phyloP scores from a whole-genome alignment of 2,113 vertebrate species.

The Clupea harengus region DNA sequence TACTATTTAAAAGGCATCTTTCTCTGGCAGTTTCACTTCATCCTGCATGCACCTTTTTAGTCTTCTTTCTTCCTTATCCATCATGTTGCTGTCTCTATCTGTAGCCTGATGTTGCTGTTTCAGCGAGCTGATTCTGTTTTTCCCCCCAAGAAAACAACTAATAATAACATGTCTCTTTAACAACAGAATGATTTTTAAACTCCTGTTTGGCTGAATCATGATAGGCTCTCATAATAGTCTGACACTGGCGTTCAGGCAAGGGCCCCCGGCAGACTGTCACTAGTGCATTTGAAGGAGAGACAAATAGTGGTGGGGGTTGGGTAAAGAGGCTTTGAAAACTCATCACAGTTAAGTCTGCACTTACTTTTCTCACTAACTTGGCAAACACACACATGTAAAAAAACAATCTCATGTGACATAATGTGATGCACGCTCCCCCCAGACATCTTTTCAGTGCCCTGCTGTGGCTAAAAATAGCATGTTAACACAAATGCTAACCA shows the following conservation, averaged over 20 bases:
- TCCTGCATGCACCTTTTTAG: not conserved
- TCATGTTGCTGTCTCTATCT: not conserved
- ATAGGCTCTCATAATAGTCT: not conserved
- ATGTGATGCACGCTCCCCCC: constrained; percentile 19
- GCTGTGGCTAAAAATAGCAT: constrained; percentile 50
- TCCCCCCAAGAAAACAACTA: not conserved
- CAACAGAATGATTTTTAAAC: not conserved
- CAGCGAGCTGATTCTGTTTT: not conserved
- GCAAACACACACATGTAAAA: not conserved
- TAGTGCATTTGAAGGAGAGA: not conserved
- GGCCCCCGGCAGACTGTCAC: not conserved
- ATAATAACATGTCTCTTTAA: not conserved
- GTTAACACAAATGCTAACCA: constrained; percentile 26
- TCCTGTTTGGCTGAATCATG: not conserved
- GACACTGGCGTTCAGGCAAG: not conserved
- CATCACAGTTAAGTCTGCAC: not conserved
- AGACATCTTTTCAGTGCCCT: constrained; percentile 33
- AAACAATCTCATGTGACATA: constrained; percentile 37
- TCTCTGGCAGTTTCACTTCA: not conserved
- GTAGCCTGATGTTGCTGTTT: not conserved
- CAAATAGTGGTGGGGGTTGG: not conserved
- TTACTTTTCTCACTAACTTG: constrained; percentile 17
- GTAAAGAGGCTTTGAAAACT: not conserved
- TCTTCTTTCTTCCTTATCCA: not conserved
- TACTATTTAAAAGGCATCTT: not conserved